Conservation (phyloP, 2,113 vertebrate genomes). For the Cochlearius cochlearius region DNA sequence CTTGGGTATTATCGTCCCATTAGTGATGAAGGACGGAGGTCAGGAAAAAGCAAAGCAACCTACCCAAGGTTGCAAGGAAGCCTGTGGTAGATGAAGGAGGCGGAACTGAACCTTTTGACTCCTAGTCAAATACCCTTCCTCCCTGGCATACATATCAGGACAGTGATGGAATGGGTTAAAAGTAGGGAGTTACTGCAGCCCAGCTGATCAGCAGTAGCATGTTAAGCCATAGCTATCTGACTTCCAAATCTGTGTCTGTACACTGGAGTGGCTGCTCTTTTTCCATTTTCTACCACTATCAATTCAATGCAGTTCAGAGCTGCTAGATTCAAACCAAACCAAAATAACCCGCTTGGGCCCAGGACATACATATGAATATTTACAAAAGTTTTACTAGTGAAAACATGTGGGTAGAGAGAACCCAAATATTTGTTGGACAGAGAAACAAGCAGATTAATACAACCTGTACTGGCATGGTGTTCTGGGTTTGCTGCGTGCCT, state of each 20-base stretch:
- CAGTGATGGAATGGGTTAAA: not conserved
- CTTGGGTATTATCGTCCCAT: not conserved
- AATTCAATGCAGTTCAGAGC: not conserved
- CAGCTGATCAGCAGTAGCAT: not conserved
- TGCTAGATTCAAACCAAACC: not conserved
- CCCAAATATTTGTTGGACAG: constrained; percentile 2
- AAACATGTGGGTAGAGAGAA: not conserved
- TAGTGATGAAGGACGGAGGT: fast-evolving
- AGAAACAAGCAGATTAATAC: constrained; percentile 5
- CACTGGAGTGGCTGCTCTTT: not conserved
- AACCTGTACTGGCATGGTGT: not conserved
- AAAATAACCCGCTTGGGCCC: not conserved
- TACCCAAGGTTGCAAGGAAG: not conserved
- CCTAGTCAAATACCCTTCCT: not conserved
- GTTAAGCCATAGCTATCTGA: not conserved
- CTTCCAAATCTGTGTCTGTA: not conserved
- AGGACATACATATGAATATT: not conserved
- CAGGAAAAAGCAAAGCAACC: not conserved
- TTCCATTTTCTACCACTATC: not conserved
- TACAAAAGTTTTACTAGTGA: not conserved
- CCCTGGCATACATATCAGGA: not conserved
- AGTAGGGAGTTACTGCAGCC: not conserved
- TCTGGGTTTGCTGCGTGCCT: not conserved
- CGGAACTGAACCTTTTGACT: not conserved
- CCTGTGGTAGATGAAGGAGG: not conserved